Evolutionary conservation across 2,113 vertebrate species (phyloP).

Genomic region (Cyprichromis sp.): DNA sequence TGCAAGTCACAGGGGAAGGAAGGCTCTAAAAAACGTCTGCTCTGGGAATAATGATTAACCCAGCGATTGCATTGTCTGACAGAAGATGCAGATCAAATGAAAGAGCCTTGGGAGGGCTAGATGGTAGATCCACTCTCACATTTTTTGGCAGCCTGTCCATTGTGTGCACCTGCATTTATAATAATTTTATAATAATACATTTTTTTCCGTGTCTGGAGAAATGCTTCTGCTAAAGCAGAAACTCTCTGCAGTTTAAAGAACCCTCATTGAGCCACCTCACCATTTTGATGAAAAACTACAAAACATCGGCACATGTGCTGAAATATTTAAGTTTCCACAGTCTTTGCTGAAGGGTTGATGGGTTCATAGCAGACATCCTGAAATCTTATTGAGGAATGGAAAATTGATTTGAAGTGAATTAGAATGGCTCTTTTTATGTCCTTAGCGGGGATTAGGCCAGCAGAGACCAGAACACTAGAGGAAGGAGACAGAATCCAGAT

Average conservation of each 20-base stretch:
- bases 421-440: constrained; percentile 2
- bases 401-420: constrained; percentile 1
- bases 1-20: neutral
- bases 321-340: constrained; percentile 28
- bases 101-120: neutral
- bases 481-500: constrained; percentile 19
- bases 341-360: neutral
- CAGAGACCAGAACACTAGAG: neutral
- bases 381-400: constrained; percentile 9
- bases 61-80: neutral
- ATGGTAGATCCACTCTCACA: neutral
- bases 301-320: constrained; percentile 8
- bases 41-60: neutral
- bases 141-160: neutral
- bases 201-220: neutral
- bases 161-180: neutral
- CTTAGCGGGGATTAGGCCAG: neutral
- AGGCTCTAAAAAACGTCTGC: neutral
- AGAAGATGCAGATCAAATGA: neutral
- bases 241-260: neutral
- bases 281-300: constrained; percentile 1
- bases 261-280: neutral
- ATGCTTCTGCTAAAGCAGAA: neutral
- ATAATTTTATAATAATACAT: neutral
- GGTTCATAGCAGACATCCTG: constrained; percentile 29